Conservation (phyloP, 2,797 vertebrate genomes). For the Aviceda leuphotes region DNA sequence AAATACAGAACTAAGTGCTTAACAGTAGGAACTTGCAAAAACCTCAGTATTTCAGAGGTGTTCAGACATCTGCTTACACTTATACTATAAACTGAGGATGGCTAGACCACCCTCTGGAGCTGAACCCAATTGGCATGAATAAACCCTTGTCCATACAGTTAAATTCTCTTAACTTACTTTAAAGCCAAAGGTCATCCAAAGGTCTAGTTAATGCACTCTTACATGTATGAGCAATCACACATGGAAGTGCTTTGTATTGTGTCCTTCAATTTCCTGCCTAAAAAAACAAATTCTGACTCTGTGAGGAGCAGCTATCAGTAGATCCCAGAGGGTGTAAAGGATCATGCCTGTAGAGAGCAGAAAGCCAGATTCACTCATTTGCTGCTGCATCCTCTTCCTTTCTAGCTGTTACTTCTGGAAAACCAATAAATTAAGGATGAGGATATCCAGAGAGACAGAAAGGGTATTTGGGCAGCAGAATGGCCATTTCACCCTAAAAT, state of each 20-base stretch:
- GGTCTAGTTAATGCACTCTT: not conserved
- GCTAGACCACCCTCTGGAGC: not conserved
- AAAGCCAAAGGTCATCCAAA: not conserved
- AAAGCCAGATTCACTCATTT: not conserved
- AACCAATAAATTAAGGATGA: not conserved
- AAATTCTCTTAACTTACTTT: not conserved
- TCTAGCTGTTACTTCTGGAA: not conserved
- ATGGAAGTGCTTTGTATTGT: not conserved
- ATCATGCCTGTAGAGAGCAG: not conserved
- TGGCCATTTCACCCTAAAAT: not conserved
- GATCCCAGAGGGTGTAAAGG: not conserved
- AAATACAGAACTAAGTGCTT: not conserved
- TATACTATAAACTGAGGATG: not conserved
- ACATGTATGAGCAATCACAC: not conserved
- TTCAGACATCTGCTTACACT: not conserved
- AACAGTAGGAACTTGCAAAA: not conserved
- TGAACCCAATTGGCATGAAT: not conserved
- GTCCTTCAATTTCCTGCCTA: not conserved
- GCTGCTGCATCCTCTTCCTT: not conserved
- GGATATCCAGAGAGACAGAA: not conserved
- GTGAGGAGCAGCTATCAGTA: not conserved
- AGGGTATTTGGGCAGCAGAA: not conserved
- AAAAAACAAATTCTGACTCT: not conserved
- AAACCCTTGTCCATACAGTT: not conserved
- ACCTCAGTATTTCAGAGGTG: not conserved